Percentiles rank a stretch among this genome's conserved stretches.
These are phyloP conservation scores for Oxyteleia sp. DNA, from an alignment of 2,888 invertebrate genomes.

Conservation along the genomic window DNA sequence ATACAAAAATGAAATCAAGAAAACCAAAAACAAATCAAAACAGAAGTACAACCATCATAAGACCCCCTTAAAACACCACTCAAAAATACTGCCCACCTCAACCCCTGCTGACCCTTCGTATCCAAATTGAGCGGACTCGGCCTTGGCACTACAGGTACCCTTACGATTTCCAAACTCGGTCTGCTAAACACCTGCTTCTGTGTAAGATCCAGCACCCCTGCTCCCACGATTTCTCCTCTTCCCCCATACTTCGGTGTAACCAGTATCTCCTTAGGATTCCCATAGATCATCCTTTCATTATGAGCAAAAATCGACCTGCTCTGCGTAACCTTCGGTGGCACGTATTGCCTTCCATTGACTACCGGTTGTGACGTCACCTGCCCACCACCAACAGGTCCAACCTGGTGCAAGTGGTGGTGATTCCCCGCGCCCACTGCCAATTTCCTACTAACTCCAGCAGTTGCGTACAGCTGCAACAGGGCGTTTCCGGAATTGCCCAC, in stretches of 20 bases:
- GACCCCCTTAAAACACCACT: too few species aligned
- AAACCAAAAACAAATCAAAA: too few species aligned
- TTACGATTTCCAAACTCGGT: constrained; percentile 89
- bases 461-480: constrained; percentile 84
- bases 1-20: too few species aligned
- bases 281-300: constrained; percentile 91
- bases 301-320: constrained; percentile 90
- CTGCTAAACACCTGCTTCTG: constrained; percentile 87
- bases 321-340: constrained; percentile 89
- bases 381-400: too few species aligned
- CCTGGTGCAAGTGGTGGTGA: too few species aligned
- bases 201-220: constrained; percentile 90
- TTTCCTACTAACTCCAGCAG: constrained; percentile 79
- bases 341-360: constrained; percentile 82
- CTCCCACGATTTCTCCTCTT: constrained; percentile 53
- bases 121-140: constrained; percentile 88
- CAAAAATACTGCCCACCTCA: too few species aligned
- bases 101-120: constrained; percentile 87
- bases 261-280: constrained; percentile 92
- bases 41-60: too few species aligned
- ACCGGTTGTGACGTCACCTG: constrained; percentile 77
- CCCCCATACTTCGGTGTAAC: constrained; percentile 88
- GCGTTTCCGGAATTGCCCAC: too few species aligned
- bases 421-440: too few species aligned
- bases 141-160: constrained; percentile 88